Evolutionary conservation across 2,113 vertebrate species (phyloP).

Genomic region (Campylomormyrus tamandua): DNA sequence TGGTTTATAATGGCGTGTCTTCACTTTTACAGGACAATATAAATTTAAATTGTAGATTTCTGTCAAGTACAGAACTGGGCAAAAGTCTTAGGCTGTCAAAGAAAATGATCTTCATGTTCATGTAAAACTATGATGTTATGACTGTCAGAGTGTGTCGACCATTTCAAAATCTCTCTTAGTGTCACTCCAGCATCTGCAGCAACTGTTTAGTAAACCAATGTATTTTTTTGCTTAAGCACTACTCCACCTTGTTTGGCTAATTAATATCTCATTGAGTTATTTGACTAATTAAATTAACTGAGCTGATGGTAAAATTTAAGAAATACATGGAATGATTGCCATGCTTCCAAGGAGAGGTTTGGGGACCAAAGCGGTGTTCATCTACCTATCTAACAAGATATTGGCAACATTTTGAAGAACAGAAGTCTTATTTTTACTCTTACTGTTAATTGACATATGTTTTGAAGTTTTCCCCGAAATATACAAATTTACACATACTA

Average conservation of each 20-base stretch:
- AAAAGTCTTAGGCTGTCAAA: neutral
- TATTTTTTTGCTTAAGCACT: neutral
- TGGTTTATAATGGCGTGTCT: neutral
- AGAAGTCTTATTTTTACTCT: neutral
- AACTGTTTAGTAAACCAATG: neutral
- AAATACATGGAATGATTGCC: neutral
- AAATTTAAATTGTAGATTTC: neutral
- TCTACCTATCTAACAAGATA: neutral
- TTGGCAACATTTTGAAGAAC: neutral
- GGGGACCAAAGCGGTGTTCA: neutral
- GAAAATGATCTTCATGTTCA: neutral
- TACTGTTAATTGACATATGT: neutral
- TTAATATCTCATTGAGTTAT: neutral
- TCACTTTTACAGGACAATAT: neutral
- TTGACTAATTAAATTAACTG: neutral
- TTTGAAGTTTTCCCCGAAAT: neutral
- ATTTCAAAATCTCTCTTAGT: neutral
- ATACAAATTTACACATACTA: neutral
- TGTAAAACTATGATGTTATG: neutral
- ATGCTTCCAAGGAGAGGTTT: neutral
- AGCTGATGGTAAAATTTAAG: neutral
- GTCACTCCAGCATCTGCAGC: neutral
- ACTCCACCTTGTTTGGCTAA: neutral
- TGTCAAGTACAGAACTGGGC: neutral
- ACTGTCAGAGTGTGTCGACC: neutral